These are phyloP conservation scores for Phyto melanocephala DNA, from an alignment of 2,888 invertebrate species.

Conservation along the genomic window DNA sequence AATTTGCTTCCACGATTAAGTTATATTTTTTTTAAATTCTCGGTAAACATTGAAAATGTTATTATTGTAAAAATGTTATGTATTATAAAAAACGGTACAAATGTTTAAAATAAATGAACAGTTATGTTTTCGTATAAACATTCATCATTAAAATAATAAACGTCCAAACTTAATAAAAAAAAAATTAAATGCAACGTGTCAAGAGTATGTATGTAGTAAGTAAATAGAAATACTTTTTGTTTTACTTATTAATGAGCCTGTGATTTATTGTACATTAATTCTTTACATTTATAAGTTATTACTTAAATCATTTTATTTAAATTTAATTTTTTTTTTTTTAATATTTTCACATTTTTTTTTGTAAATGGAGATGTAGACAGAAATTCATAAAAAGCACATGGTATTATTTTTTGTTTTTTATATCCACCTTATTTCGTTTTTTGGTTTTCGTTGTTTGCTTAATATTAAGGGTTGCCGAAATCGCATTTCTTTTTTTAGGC, in stretches of 20 bases:
- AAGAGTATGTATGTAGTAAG: too few species aligned
- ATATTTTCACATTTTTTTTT: background rate
- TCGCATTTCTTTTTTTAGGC: too few species aligned
- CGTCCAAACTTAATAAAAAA: background rate
- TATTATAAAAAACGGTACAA: constrained; percentile 27
- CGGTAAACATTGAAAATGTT: background rate
- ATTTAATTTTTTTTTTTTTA: too few species aligned
- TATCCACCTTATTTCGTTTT: constrained; percentile 1
- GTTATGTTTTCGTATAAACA: background rate
- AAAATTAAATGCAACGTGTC: constrained; percentile 56
- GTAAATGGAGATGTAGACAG: background rate
- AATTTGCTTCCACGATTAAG: too few species aligned
- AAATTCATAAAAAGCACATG: constrained; percentile 31
- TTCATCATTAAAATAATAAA: background rate
- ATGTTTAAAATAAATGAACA: background rate
- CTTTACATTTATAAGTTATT: too few species aligned
- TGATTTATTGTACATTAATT: too few species aligned
- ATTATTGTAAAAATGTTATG: constrained; percentile 13
- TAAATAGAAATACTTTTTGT: background rate
- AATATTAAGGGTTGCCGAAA: too few species aligned
- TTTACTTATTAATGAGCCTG: too few species aligned
- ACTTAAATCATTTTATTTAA: too few species aligned
- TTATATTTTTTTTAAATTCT: too few species aligned
- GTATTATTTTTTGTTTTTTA: constrained; percentile 3
- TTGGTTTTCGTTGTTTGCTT: background rate